Conservation (phyloP, 1,140 invertebrate species). For the Drosophila dunni region DNA sequence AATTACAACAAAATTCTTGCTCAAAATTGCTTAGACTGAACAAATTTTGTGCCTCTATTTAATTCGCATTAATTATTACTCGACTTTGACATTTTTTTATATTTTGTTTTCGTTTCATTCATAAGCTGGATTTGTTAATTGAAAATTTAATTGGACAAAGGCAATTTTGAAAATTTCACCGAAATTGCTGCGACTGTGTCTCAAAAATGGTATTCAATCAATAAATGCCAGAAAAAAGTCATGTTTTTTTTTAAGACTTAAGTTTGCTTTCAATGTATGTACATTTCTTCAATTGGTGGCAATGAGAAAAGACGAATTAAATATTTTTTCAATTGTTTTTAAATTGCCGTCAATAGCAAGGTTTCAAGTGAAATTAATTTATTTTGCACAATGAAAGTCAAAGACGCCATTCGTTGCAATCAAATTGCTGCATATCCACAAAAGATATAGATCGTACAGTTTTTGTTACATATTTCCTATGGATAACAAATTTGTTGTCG, state of each 20-base stretch:
- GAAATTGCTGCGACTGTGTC: slow-evolving; percentile 29
- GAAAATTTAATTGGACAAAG: slow-evolving; percentile 66
- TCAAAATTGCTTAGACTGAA: neutral
- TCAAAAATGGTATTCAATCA: slow-evolving; percentile 40
- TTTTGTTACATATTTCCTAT: slow-evolving; percentile 29
- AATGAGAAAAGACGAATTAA: slow-evolving; percentile 60
- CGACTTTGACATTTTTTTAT: slow-evolving; percentile 26
- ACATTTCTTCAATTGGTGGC: slow-evolving; percentile 67
- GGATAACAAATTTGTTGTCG: slow-evolving; percentile 13
- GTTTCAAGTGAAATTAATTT: slow-evolving; percentile 80
- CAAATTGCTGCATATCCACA: slow-evolving; percentile 20
- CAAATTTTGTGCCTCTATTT: slow-evolving; percentile 3
- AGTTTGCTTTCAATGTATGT: slow-evolving; percentile 38
- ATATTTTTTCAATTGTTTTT: slow-evolving; percentile 78
- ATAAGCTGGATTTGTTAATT: slow-evolving; percentile 47
- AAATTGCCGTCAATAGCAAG: slow-evolving; percentile 81
- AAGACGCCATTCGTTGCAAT: slow-evolving; percentile 72
- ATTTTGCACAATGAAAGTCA: slow-evolving; percentile 77
- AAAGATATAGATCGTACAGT: slow-evolving; percentile 32
- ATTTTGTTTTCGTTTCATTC: slow-evolving; percentile 42
- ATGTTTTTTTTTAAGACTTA: slow-evolving; percentile 37
- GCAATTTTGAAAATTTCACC: slow-evolving; percentile 42
- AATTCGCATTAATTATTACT: slow-evolving; percentile 51
- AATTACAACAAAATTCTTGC: neutral
- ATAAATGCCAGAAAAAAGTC: slow-evolving; percentile 21